Evolutionary conservation across 2,113 vertebrate genomes (phyloP).

Genomic region (Struthio camelus): DNA sequence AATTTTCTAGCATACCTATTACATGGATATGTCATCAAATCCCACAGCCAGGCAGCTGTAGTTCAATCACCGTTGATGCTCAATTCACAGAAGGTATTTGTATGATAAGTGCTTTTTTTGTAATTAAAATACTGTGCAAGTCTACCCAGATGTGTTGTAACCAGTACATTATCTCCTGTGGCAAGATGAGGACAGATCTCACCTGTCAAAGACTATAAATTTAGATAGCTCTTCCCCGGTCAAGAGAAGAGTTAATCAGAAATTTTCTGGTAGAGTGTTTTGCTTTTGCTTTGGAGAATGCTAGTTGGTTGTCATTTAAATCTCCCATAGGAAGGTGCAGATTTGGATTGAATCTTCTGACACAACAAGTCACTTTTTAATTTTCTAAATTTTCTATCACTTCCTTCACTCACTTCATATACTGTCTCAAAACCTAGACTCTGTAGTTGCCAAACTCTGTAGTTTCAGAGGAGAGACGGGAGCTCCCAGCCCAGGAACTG

Average conservation of each 20-base stretch:
- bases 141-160: slow-evolving; percentile 18
- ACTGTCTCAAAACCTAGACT: neutral
- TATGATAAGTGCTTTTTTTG: slow-evolving; percentile 27
- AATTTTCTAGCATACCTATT: neutral
- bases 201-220: slow-evolving; percentile 50
- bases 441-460: neutral
- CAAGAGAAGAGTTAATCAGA: slow-evolving; percentile 47
- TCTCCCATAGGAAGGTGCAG: neutral
- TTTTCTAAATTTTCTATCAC: neutral
- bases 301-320: neutral
- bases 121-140: slow-evolving; percentile 52
- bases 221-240: slow-evolving; percentile 17
- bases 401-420: neutral
- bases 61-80: neutral
- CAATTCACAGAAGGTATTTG: slow-evolving; percentile 22
- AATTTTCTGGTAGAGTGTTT: neutral
- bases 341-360: neutral
- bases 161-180: slow-evolving; percentile 32
- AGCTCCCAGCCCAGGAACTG: neutral
- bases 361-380: neutral
- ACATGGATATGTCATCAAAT: neutral
- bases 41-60: neutral
- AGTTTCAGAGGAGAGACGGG: neutral
- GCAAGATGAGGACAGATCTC: slow-evolving; percentile 49
- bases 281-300: neutral